A percentile compares a stretch with the other conserved stretches of the same genome.
phyloP scores from a whole-genome alignment of 1,140 invertebrate genomes.

The Eulimnadia texana region DNA sequence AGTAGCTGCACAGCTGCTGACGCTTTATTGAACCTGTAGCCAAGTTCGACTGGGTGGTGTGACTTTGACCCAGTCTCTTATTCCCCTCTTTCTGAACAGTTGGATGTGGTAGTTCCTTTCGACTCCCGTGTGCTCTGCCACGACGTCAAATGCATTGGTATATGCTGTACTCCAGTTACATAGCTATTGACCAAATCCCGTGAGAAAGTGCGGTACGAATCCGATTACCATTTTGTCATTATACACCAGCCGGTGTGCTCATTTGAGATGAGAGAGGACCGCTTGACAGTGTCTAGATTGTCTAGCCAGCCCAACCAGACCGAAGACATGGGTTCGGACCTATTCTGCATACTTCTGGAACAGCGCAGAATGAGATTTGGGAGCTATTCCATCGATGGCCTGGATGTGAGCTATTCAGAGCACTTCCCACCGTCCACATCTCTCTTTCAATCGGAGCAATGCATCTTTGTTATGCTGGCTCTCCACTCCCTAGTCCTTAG shows the following conservation, averaged over 20 bases:
- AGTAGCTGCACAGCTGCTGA: background rate
- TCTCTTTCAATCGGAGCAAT: background rate
- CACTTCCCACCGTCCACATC: background rate
- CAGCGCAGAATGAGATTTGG: background rate
- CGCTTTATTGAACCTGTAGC: background rate
- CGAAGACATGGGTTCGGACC: background rate
- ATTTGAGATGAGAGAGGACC: background rate
- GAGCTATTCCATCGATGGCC: background rate
- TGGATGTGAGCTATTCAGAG: conserved; percentile 4
- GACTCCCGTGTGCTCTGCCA: background rate
- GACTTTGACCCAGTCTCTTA: background rate
- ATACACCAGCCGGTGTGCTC: background rate
- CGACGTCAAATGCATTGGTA: conserved; percentile 5
- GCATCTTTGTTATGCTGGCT: background rate
- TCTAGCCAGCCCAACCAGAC: background rate
- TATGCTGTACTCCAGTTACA: background rate
- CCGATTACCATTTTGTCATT: background rate
- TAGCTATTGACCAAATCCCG: background rate
- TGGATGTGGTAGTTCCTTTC: background rate
- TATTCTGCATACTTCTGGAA: conserved; percentile 2
- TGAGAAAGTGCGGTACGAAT: background rate
- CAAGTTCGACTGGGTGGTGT: background rate
- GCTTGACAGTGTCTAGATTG: background rate
- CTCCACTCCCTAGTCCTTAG: conserved; percentile 8
- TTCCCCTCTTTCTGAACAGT: background rate